Base-by-base conservation (phyloP, 92 coral and sea anemone species). In the Isaurus tuberculatus region DNA sequence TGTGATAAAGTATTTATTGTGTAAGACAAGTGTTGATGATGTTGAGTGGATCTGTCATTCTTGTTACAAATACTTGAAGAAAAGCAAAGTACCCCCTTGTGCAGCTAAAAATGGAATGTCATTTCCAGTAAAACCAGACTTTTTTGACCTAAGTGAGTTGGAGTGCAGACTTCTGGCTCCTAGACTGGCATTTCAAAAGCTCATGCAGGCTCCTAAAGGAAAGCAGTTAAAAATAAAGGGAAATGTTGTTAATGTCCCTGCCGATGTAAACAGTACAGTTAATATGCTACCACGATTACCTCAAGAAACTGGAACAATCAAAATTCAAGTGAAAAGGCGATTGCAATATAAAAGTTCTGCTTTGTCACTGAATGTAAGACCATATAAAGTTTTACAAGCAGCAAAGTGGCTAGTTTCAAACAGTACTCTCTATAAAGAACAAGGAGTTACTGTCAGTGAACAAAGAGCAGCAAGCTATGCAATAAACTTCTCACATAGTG, bases 151-250 rank as follows among this genome's bases (percentile, higher is more conserved):
- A 8, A 63, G 26, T 63, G 68, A 63, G 17, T 63, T 28, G 33
- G 68, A 63, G 68, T 63, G 68, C 17, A 63, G 68, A 63, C 17
- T 63, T 8, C 68, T 63, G 68, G 68, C 68, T 63, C 68, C 68
- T 63, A 8, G 68, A 63, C 15, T 63, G 17, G 68, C 68, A 0
- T 63, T 63, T 11, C 68, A 63, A 63, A 63, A 63, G 68, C 34
- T 63, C 0, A 63, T 63, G 36, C 68, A 63, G 5, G 68, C 68
- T 63, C 68, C 68, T 8, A 63, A 11, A 11, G 68, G 68, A 63
- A 63, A 11, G 33, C 68, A 63, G 33, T 11, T 28, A 0, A 63
- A 63, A 27, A 63, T 63, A 63, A 8, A 63, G 15, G 68, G 68
- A 63, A 63, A 63, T 63, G 17, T 63, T 63, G 68, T 63, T 11